Evolutionary conservation across 2,797 vertebrate species (phyloP).

Genomic region (Pangasius krempfi): DNA sequence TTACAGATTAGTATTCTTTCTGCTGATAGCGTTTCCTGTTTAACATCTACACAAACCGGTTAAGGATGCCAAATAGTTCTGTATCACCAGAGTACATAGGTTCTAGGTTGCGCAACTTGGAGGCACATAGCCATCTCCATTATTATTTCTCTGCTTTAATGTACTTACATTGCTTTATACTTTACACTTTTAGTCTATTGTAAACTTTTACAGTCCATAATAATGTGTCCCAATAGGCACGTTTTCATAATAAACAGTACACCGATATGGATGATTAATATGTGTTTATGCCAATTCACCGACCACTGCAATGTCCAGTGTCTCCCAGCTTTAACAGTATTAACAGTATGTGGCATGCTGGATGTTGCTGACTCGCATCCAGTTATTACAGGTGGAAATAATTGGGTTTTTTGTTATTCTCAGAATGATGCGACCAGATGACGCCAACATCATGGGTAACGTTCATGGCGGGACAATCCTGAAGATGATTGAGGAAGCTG

Average conservation of each 20-base stretch:
- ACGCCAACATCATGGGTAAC: slow-evolving; percentile 89
- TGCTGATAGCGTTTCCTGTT: neutral
- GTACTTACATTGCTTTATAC: neutral
- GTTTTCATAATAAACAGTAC: neutral
- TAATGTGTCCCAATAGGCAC: neutral
- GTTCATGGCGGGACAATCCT: slow-evolving; percentile 92
- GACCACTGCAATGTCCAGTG: neutral
- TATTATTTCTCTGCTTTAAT: neutral
- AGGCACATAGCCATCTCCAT: neutral
- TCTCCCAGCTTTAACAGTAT: neutral
- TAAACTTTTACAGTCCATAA: neutral
- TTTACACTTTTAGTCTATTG: neutral
- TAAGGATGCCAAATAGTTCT: neutral
- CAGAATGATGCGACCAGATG: slow-evolving; percentile 94
- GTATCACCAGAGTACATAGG: neutral
- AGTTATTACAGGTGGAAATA: neutral
- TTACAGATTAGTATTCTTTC: neutral
- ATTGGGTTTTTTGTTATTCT: neutral
- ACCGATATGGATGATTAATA: neutral
- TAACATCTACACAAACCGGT: neutral
- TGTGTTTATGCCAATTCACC: neutral
- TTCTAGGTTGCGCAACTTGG: neutral
- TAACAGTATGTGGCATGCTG: neutral
- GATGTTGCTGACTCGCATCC: neutral
- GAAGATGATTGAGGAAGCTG: slow-evolving; percentile 96